Evolutionary conservation across 2,113 vertebrate species (phyloP).

Genomic region (Tachycineta bicolor): DNA sequence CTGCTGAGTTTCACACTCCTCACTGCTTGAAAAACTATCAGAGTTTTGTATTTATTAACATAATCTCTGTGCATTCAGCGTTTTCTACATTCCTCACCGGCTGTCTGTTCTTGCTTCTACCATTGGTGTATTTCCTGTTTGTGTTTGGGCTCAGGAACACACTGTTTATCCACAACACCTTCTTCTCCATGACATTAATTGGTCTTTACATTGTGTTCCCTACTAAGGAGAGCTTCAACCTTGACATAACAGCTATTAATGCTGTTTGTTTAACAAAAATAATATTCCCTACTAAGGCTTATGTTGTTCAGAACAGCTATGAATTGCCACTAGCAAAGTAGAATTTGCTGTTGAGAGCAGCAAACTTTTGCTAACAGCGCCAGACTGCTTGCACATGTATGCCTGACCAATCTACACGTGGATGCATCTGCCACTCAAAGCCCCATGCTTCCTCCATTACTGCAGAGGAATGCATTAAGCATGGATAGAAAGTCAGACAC

Average conservation of each 20-base stretch:
- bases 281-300: not conserved
- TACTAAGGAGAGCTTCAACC: not conserved
- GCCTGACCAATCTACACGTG: accelerated
- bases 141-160: not conserved
- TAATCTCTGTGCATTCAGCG: not conserved
- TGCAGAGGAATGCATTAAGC: not conserved
- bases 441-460: not conserved
- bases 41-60: not conserved
- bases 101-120: not conserved
- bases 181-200: accelerated
- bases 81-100: not conserved
- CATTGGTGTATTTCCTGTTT: not conserved
- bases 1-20: not conserved
- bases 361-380: not conserved
- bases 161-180: not conserved
- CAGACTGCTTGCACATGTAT: accelerated
- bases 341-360: not conserved
- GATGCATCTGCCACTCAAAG: not conserved
- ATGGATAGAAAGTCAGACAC: not conserved
- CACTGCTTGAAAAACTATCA: not conserved
- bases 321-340: not conserved
- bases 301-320: not conserved
- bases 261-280: not conserved
- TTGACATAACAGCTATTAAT: not conserved
- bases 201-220: not conserved